Evolutionary conservation across 2,113 vertebrate species (phyloP).

Genomic region (Heterotis niloticus): DNA sequence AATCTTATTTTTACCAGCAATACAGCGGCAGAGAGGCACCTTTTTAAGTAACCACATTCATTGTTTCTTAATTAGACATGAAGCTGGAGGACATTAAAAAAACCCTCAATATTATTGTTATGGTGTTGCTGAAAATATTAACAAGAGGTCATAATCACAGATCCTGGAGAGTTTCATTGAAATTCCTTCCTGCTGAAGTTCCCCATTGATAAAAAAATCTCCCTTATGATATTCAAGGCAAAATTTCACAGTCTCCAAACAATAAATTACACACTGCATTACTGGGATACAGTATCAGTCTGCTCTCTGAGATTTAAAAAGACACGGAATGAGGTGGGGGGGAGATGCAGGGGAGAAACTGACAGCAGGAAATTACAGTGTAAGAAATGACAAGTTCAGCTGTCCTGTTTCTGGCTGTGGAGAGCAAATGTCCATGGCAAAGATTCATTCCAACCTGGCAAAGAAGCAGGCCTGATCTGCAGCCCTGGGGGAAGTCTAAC

Average conservation of each 20-base stretch:
- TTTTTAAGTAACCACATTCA: no score
- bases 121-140: no score
- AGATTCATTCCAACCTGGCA: neutral
- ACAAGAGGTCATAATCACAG: no score
- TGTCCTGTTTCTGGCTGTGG: neutral
- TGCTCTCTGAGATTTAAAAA: neutral
- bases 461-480: neutral
- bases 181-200: neutral
- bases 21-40: no score
- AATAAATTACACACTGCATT: neutral
- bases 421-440: neutral
- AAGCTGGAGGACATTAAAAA: no score
- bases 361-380: neutral
- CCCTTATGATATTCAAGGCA: neutral
- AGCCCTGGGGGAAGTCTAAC: no score
- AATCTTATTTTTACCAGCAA: no score
- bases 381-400: conserved; percentile 2
- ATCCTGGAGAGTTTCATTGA: neutral
- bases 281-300: neutral
- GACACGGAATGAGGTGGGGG: neutral
- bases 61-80: no score
- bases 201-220: neutral
- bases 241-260: neutral
- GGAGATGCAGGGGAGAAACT: neutral
- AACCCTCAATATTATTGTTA: no score